Base-by-base conservation (phyloP, 1,140 invertebrate species). In the Xylocopa sonorina region DNA sequence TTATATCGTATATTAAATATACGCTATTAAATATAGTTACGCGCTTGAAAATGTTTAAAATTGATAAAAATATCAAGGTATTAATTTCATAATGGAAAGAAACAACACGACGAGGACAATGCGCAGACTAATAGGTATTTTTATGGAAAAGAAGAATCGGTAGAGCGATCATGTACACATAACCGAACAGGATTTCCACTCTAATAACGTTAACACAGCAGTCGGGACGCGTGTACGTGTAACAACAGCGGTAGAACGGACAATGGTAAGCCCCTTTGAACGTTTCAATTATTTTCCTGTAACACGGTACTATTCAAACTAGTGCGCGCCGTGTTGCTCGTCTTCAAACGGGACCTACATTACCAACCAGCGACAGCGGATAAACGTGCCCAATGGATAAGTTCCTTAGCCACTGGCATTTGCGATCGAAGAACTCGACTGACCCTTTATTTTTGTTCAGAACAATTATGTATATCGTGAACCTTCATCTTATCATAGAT, bases 131-230 rank as follows among this genome's bases (percentile, higher is more conserved):
- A 38, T 6, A 32, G n/a, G 18, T 32, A 69, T 60, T 69, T 77
- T 71, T 38, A 41, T n/a, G 64, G 51, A 72, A 43, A 46, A 72
- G 51, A 32, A 72, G 71, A 84, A 73, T 76, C 80, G 71, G 60
- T 76, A 53, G 67, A 64, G 58, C 57, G 64, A 53, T 78, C 74
- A n/a, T 46, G 48, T 66, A 50, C 64, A 73, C 75, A 72, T 41
- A 48, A 32, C 27, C 34, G 69, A 63, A n/a, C 85, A 86, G 85
- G 85, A 86, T 86, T 86, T 86, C 85, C 84, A 86, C 84, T 86
- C 85, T 86, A 79, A 86, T 86, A 83, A 85, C 84, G 82, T 78
- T 53, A 84, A 76, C 75, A 50, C 66, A 53, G 38, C 21, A 24
- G 41, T 78, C 29, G 41, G 46, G 60, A 78, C 29, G 50, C n/a